Percentiles rank a stretch among this genome's conserved stretches.
Conservation (phyloP, 2,797 vertebrate species). For the Aphelocoma californica region DNA sequence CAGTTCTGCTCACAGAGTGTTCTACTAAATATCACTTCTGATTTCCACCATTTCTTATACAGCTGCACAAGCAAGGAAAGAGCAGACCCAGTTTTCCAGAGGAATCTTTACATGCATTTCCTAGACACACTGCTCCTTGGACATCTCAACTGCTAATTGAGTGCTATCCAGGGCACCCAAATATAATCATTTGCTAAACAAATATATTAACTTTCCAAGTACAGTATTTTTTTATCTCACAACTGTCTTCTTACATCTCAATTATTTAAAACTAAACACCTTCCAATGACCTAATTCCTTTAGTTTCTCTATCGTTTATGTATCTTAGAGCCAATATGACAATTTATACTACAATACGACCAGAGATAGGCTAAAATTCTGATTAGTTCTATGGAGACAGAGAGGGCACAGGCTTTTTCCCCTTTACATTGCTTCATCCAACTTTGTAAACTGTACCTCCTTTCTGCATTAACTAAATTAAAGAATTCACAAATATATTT, state of each 20-base stretch:
- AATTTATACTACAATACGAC: not conserved
- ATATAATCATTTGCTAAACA: not conserved
- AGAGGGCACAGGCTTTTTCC: not conserved
- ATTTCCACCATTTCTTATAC: not conserved
- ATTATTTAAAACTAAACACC: not conserved
- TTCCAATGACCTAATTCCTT: not conserved
- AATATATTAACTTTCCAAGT: not conserved
- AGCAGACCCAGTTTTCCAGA: not conserved
- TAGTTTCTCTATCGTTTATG: not conserved
- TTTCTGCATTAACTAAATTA: not conserved
- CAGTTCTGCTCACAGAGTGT: not conserved
- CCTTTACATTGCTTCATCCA: not conserved
- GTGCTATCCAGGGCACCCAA: not conserved
- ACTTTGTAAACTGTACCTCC: not conserved
- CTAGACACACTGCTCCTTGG: not conserved
- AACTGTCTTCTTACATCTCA: not conserved
- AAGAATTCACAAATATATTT: not conserved
- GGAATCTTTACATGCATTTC: not conserved
- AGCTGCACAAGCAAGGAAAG: not conserved
- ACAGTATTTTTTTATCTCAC: not conserved
- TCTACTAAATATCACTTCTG: not conserved
- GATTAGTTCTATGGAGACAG: not conserved
- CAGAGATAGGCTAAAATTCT: not conserved
- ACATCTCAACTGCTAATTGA: not conserved
- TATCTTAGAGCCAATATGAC: not conserved